Percentiles rank a stretch among this genome's conserved stretches.
Conservation (phyloP, 2,113 vertebrate genomes). For the Patagioenas fasciata region DNA sequence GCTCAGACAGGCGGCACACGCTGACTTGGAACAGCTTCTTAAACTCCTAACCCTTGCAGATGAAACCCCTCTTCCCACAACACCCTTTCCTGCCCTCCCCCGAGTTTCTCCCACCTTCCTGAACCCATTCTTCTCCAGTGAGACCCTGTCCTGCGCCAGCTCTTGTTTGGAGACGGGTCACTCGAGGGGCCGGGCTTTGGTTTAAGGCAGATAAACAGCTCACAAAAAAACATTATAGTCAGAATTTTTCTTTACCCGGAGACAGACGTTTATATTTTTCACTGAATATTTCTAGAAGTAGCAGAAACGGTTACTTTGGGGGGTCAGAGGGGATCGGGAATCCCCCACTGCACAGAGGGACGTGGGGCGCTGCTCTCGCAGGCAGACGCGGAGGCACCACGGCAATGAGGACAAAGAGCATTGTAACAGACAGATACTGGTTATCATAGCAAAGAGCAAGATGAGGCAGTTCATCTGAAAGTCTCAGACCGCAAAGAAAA, state of each 20-base stretch:
- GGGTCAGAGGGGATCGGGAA: neutral
- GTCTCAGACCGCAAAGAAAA: neutral
- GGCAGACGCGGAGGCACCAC: neutral
- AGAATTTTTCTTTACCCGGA: neutral
- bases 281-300: neutral
- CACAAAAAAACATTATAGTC: neutral
- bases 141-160: neutral
- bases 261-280: neutral
- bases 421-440: neutral
- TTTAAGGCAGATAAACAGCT: neutral
- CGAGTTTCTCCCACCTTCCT: neutral
- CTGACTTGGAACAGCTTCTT: neutral
- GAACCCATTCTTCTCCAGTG: neutral
- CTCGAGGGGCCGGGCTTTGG: neutral
- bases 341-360: rapidly evolving
- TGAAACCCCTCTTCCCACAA: neutral
- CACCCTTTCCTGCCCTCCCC: neutral
- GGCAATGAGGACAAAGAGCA: neutral
- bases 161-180: neutral
- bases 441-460: neutral
- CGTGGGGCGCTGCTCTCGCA: neutral
- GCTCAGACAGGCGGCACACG: neutral
- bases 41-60: neutral
- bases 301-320: neutral
- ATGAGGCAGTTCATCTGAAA: neutral